A percentile compares a stretch with the other conserved stretches of the same genome.
These are phyloP conservation scores for Mactra quadrangularis DNA, from an alignment of 1,140 invertebrate species.

Conservation along the genomic window DNA sequence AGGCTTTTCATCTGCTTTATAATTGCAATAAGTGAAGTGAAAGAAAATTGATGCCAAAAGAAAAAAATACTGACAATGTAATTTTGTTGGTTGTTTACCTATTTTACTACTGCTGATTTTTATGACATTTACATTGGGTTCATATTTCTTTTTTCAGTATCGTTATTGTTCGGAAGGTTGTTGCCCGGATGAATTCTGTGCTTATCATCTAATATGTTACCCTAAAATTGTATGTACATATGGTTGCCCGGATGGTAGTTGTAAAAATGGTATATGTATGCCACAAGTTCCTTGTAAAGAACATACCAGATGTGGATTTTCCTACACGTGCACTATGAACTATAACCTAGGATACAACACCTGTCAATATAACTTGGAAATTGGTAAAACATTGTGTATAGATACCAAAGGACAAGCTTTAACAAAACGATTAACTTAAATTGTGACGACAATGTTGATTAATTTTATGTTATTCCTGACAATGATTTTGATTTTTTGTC, in stretches of 20 bases:
- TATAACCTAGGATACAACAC: slow-evolving; percentile 79
- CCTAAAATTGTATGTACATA: too few relatives aligned
- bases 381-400: slow-evolving; percentile 86
- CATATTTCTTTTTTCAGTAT: too few relatives aligned
- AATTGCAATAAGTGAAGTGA: too few relatives aligned
- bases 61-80: too few relatives aligned
- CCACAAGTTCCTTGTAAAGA: slow-evolving; percentile 70
- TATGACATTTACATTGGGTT: too few relatives aligned
- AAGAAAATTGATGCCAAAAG: too few relatives aligned
- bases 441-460: too few relatives aligned
- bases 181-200: slow-evolving; percentile 80
- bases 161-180: slow-evolving; percentile 75
- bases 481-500: too few relatives aligned
- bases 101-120: too few relatives aligned
- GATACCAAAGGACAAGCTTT: slow-evolving; percentile 72
- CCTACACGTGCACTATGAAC: slow-evolving; percentile 70
- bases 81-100: too few relatives aligned
- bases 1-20: too few relatives aligned
- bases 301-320: slow-evolving; percentile 69
- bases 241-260: slow-evolving; percentile 74
- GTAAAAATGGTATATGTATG: slow-evolving; percentile 76
- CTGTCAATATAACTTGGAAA: slow-evolving; percentile 80
- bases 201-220: slow-evolving; percentile 60
- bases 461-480: too few relatives aligned
- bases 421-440: slow-evolving; percentile 7